phyloP scores from a whole-genome alignment of 2,797 vertebrate genomes.

The Phrynocephalus forsythii region DNA sequence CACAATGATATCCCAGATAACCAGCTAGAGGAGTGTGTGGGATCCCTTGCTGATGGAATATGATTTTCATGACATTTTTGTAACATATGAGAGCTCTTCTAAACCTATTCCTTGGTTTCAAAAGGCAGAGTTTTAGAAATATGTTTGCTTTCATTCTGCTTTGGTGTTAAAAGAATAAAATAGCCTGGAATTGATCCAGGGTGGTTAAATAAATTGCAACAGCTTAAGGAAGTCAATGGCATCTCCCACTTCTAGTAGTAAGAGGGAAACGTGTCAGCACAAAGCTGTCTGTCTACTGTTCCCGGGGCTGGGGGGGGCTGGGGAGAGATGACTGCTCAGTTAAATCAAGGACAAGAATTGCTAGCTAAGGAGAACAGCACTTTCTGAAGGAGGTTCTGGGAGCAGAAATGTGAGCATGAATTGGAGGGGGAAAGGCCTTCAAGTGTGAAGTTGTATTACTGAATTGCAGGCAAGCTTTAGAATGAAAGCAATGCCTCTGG shows the following conservation, averaged over 20 bases:
- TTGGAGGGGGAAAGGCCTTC: neutral
- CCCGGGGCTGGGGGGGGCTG: too few relatives aligned
- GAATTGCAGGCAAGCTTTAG: neutral
- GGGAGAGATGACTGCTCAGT: neutral
- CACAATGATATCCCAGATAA: neutral
- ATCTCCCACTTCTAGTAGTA: neutral
- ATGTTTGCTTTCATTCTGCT: neutral
- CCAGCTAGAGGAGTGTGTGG: neutral
- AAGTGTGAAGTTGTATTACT: neutral
- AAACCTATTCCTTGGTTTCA: neutral
- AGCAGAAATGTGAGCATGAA: neutral
- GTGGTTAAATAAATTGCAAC: neutral
- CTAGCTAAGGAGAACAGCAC: fast-evolving
- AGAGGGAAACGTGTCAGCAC: fast-evolving
- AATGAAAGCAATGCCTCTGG: neutral
- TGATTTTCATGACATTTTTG: neutral
- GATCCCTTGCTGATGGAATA: neutral
- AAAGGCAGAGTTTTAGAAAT: neutral
- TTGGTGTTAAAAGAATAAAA: neutral
- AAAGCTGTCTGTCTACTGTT: neutral
- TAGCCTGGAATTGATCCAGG: neutral
- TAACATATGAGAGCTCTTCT: neutral
- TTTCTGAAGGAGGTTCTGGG: neutral
- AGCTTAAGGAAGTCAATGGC: neutral
- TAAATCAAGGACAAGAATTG: neutral